Percentiles rank a stretch among this genome's conserved stretches.
Evolutionary conservation across 2,888 invertebrate species (phyloP).

Genomic region (Micoletzkya japonica): DNA sequence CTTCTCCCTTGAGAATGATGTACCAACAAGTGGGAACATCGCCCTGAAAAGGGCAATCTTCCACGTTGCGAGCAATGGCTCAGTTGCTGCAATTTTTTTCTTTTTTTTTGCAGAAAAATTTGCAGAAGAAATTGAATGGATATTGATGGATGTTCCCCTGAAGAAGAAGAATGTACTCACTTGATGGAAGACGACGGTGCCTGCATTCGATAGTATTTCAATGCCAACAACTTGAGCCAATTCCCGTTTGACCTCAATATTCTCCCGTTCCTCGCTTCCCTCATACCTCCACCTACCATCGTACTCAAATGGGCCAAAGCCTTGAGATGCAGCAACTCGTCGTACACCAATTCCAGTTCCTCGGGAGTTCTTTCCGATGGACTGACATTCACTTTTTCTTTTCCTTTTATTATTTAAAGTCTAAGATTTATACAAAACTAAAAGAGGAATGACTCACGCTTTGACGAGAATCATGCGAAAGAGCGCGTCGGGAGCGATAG

Average conservation of each 20-base stretch:
- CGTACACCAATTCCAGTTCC: conserved; percentile 81
- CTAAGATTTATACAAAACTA: background rate
- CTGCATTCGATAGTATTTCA: conserved; percentile 78
- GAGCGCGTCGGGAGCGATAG: conserved; percentile 78
- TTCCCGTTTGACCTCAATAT: conserved; percentile 76
- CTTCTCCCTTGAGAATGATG: conserved; percentile 80
- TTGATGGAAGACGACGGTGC: conserved; percentile 70
- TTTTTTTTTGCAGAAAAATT: background rate
- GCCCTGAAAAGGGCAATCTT: conserved; percentile 74
- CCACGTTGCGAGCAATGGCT: conserved; percentile 64
- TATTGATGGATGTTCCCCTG: no score
- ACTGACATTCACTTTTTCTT: conserved; percentile 67
- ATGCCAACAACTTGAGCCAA: conserved; percentile 79
- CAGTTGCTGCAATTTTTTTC: background rate
- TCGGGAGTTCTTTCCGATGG: conserved; percentile 78
- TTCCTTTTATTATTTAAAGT: background rate
- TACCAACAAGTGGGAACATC: conserved; percentile 84
- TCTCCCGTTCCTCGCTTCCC: background rate
- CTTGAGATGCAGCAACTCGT: conserved; percentile 80
- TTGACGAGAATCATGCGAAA: conserved; percentile 80
- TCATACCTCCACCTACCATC: conserved; percentile 40
- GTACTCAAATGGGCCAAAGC: conserved; percentile 80
- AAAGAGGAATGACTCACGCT: conserved; percentile 71
- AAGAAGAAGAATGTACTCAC: conserved; percentile 1
- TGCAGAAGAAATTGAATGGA: no score